A percentile compares a stretch with the other conserved stretches of the same genome.
phyloP scores from a whole-genome alignment of 2,888 invertebrate species.

The Perizoma affinitatum region DNA sequence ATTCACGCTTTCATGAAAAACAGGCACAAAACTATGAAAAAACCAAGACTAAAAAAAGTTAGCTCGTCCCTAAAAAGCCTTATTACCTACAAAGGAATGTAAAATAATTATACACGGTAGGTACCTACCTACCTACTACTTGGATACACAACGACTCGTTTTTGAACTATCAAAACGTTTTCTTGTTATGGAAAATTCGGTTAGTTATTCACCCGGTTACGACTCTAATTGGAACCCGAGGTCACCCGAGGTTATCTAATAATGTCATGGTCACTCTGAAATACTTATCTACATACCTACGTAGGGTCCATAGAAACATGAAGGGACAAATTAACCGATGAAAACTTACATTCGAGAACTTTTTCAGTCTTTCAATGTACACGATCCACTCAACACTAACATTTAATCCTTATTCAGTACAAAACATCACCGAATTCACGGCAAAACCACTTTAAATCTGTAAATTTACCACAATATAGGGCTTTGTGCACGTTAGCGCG shows the following conservation, averaged over 20 bases:
- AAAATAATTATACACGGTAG: not conserved
- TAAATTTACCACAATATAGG: not conserved
- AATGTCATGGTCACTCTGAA: too few species aligned
- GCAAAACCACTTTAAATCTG: constrained; percentile 1
- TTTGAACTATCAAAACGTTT: too few species aligned
- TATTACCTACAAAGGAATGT: too few species aligned
- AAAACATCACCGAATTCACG: constrained; percentile 16
- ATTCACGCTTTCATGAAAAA: constrained; percentile 17
- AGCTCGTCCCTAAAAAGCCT: not conserved
- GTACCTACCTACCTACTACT: too few species aligned
- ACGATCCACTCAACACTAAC: constrained; percentile 19
- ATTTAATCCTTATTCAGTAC: constrained; percentile 9
- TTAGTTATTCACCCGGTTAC: too few species aligned
- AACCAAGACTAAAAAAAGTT: constrained; percentile 8
- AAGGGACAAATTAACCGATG: too few species aligned
- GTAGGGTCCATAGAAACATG: too few species aligned
- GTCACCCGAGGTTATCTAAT: too few species aligned
- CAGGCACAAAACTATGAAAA: constrained; percentile 8
- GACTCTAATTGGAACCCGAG: too few species aligned
- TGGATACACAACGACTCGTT: too few species aligned
- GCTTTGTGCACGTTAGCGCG: constrained; percentile 42
- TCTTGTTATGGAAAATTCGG: too few species aligned
- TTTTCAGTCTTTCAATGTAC: constrained; percentile 24
- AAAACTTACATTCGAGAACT: constrained; percentile 47
- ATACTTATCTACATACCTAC: too few species aligned